Evolutionary conservation across 2,888 invertebrate species (phyloP).

Genomic region (Sesia bembeciformis): DNA sequence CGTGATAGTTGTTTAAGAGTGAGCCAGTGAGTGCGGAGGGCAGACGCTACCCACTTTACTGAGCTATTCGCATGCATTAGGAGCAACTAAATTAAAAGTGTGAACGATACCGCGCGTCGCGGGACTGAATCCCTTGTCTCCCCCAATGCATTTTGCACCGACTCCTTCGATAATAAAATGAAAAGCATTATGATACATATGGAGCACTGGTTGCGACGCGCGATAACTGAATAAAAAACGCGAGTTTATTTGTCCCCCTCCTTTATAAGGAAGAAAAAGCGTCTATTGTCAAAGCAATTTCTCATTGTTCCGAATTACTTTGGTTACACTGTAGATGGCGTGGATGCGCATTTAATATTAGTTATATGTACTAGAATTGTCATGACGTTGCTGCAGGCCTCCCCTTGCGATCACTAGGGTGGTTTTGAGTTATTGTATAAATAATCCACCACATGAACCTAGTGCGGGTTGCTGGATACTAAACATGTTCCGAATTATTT

Average conservation of each 20-base stretch:
- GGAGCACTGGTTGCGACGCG: slow-evolving; percentile 49
- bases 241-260: slow-evolving; percentile 48
- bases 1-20: slow-evolving; percentile 68
- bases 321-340: too few species aligned
- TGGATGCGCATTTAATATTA: too few species aligned
- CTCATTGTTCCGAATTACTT: slow-evolving; percentile 5
- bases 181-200: slow-evolving; percentile 67
- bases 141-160: slow-evolving; percentile 29
- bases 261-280: slow-evolving; percentile 31
- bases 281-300: slow-evolving; percentile 23
- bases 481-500: too few species aligned
- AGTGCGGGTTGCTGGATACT: too few species aligned
- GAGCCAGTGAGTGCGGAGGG: slow-evolving; percentile 41
- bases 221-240: slow-evolving; percentile 55
- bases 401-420: too few species aligned
- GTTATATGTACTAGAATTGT: too few species aligned
- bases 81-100: slow-evolving; percentile 73
- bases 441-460: too few species aligned
- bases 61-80: slow-evolving; percentile 68
- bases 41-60: slow-evolving; percentile 35
- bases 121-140: slow-evolving; percentile 26
- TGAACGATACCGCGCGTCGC: slow-evolving; percentile 57
- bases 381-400: too few species aligned
- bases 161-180: slow-evolving; percentile 56
- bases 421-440: too few species aligned